Evolutionary conservation across 2,888 invertebrate genomes (phyloP).

Genomic region (Lomographa bimaculata): DNA sequence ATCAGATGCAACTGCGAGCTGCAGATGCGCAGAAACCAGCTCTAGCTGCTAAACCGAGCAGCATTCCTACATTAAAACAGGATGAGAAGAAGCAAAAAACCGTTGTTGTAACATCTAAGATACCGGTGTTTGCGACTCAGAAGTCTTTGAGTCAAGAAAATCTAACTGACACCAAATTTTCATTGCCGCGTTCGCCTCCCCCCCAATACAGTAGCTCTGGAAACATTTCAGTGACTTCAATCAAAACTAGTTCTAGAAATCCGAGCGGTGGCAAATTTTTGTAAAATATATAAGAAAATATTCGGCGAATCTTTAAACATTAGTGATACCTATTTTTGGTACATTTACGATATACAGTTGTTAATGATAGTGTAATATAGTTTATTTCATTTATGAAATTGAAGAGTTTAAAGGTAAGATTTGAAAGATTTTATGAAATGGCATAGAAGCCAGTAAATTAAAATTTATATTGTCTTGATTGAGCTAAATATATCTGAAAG

Average conservation of each 20-base stretch:
- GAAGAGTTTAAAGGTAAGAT: too few species aligned
- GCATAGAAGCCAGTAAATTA: too few species aligned
- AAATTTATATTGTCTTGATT: too few species aligned
- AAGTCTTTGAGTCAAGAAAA: conserved; percentile 80
- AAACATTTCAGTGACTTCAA: conserved; percentile 85
- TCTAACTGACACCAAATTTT: conserved; percentile 66
- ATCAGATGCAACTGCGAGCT: conserved; percentile 69
- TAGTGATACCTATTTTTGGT: conserved; percentile 30
- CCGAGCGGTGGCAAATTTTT: conserved; percentile 75
- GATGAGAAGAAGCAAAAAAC: conserved; percentile 56
- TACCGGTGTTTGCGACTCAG: conserved; percentile 75
- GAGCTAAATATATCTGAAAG: conserved; percentile 3
- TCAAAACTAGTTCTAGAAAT: conserved; percentile 83
- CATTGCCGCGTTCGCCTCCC: conserved; percentile 69
- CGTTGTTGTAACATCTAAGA: conserved; percentile 72
- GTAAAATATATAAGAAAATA: too few species aligned
- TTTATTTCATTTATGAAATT: conserved; percentile 12
- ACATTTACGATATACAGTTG: conserved; percentile 34
- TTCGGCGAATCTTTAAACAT: conserved; percentile 7
- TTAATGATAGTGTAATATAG: conserved; percentile 22
- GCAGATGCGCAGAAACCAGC: conserved; percentile 62
- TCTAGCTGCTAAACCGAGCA: conserved; percentile 73
- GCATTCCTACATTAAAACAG: conserved; percentile 72
- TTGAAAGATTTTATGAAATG: too few species aligned
- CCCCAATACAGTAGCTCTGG: conserved; percentile 68